phyloP scores from a whole-genome alignment of 1,140 invertebrate genomes.

The Copidosoma floridanum region DNA sequence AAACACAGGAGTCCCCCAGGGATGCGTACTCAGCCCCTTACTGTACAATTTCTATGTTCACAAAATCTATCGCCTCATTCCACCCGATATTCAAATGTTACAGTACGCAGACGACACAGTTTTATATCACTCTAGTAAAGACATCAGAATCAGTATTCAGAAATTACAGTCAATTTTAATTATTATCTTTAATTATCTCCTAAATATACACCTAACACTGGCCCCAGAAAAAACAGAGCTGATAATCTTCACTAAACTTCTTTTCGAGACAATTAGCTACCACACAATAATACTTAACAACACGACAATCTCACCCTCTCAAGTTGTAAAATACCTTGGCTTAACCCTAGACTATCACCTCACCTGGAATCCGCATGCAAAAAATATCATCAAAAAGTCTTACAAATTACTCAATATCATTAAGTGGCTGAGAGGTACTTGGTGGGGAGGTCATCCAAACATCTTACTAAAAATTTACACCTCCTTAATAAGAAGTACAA shows the following conservation, averaged over 20 bases:
- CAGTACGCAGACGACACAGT: constrained; percentile 25
- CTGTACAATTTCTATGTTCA: constrained; percentile 22
- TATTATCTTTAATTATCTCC: neutral
- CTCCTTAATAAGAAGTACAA: constrained; percentile 17
- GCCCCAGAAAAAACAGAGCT: constrained; percentile 1
- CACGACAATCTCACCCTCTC: neutral
- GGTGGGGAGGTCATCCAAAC: constrained; percentile 20
- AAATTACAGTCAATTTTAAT: neutral
- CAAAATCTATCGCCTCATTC: neutral
- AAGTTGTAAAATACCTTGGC: constrained; percentile 18
- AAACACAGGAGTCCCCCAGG: constrained; percentile 23
- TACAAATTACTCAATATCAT: constrained; percentile 9
- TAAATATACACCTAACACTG: constrained; percentile 4
- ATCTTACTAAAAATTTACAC: constrained; percentile 22
- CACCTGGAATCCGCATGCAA: constrained; percentile 16
- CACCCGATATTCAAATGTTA: neutral
- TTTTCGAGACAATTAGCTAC: neutral
- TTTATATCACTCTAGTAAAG: neutral
- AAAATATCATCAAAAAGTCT: constrained; percentile 6
- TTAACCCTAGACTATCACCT: constrained; percentile 16
- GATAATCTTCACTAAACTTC: neutral
- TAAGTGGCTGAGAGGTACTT: constrained; percentile 7
- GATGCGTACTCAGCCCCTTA: constrained; percentile 17
- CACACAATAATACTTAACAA: neutral
- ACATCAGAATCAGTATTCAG: neutral